phyloP scores from a whole-genome alignment of 2,888 invertebrate genomes.

The Aphidoletes aphidimyza region DNA sequence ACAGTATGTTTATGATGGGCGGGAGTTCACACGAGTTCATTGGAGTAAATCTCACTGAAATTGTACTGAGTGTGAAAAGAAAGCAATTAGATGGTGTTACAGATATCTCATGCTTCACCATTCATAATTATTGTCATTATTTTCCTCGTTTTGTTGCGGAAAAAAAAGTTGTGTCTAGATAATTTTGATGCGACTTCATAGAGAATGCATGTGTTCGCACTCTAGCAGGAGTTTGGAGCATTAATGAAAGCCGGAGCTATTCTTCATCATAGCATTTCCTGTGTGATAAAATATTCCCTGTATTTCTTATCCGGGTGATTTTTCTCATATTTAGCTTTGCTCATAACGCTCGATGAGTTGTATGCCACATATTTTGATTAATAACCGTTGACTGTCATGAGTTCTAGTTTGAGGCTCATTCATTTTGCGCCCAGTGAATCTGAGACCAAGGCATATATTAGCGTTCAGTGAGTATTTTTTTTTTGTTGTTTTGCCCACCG shows the following conservation, averaged over 20 bases:
- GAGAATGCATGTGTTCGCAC: not conserved
- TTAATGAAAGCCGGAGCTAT: not conserved
- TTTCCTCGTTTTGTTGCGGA: not conserved
- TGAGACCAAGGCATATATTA: conserved; percentile 39
- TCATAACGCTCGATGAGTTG: not conserved
- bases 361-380: conserved; percentile 10
- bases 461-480: not conserved
- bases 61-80: conserved; percentile 38
- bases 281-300: conserved; percentile 41
- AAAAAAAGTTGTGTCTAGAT: no score
- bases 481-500: not conserved
- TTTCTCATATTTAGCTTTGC: conserved; percentile 20
- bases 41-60: not conserved
- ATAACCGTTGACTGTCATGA: conserved; percentile 34
- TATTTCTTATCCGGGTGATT: not conserved
- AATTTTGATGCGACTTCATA: not conserved
- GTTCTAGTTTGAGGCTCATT: conserved; percentile 31
- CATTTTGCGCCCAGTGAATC: no score
- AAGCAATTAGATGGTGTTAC: conserved; percentile 22
- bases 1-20: not conserved
- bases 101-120: not conserved
- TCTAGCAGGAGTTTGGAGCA: not conserved
- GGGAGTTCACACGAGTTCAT: not conserved
- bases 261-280: conserved; percentile 42
- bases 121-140: conserved; percentile 32